These are phyloP conservation scores for Drosophila koepferae DNA, from an alignment of 2,888 invertebrate genomes.

Conservation along the genomic window DNA sequence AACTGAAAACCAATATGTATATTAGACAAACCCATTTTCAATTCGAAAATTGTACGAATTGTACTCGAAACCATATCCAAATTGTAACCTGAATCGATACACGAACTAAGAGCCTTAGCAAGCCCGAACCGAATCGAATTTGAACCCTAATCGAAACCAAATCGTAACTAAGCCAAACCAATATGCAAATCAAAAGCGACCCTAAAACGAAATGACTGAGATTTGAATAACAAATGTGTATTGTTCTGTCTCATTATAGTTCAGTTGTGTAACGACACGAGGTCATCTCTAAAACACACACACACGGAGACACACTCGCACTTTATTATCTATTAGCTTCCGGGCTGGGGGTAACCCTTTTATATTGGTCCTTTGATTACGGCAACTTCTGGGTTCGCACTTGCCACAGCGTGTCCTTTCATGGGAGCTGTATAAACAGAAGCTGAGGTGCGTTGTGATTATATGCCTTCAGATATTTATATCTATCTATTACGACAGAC, in stretches of 20 bases:
- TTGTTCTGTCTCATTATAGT: background rate
- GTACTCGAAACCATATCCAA: background rate
- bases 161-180: background rate
- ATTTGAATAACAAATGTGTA: background rate
- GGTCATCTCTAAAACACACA: constrained; percentile 6
- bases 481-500: background rate
- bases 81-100: background rate
- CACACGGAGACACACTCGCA: background rate
- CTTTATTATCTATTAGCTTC: constrained; percentile 33
- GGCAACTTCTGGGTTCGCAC: constrained; percentile 19
- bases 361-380: background rate
- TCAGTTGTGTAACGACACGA: background rate
- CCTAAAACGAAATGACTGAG: background rate
- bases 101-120: background rate
- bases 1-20: background rate
- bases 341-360: constrained; percentile 41
- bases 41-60: background rate
- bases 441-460: constrained; percentile 8
- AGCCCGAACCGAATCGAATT: too few species aligned
- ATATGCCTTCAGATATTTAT: background rate
- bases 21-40: too few species aligned
- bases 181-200: background rate
- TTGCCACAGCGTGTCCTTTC: constrained; percentile 36
- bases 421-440: constrained; percentile 1
- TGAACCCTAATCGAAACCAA: background rate